Conservation (phyloP, 2,113 vertebrate genomes). For the Neolamprologus sp. region DNA sequence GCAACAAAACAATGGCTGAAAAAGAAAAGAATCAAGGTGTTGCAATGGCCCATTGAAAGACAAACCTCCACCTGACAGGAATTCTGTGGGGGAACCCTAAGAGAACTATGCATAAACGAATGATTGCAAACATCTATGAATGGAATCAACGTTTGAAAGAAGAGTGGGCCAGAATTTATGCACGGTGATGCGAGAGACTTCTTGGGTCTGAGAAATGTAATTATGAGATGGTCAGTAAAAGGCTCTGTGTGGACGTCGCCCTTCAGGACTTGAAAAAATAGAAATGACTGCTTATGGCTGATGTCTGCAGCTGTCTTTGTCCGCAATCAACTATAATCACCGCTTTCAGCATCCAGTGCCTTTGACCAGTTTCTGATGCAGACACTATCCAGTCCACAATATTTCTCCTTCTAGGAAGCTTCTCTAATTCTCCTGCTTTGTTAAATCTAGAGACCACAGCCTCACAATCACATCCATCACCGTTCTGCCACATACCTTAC, state of each 20-base stretch:
- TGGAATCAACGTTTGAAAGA: not conserved
- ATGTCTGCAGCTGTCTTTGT: not conserved
- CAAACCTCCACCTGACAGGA: not conserved
- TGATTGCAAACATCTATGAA: not conserved
- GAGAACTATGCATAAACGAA: accelerated
- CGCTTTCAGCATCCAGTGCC: not conserved
- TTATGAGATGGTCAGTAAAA: not conserved
- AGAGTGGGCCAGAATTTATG: not conserved
- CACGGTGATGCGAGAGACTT: not conserved
- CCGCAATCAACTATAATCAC: not conserved
- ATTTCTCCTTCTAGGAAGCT: not conserved
- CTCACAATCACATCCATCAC: conserved; percentile 9
- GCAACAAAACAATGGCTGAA: not conserved
- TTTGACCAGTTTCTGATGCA: not conserved
- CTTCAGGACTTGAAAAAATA: not conserved
- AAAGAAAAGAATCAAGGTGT: not conserved
- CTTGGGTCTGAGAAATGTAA: not conserved
- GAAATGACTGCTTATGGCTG: not conserved
- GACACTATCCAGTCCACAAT: not conserved
- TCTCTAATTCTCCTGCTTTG: not conserved
- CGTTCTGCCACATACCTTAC: not conserved
- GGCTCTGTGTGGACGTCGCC: not conserved
- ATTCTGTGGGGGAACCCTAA: not conserved
- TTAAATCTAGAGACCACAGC: not conserved
- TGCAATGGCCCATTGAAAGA: not conserved